Conservation (phyloP, 2,797 vertebrate genomes). For the Microctenopoma stevenorrisi region DNA sequence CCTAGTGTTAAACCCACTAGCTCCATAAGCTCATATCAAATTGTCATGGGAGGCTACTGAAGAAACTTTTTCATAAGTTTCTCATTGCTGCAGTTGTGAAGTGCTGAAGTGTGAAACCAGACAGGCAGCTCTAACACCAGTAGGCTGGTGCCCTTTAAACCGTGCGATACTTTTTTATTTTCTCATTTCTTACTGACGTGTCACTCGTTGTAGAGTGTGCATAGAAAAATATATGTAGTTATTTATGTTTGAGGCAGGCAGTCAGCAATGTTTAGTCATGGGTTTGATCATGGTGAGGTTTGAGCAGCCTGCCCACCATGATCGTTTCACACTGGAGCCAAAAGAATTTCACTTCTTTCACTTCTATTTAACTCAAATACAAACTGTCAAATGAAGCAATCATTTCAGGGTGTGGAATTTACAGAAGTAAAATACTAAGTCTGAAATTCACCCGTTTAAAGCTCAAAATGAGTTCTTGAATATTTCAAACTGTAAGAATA, state of each 20-base stretch:
- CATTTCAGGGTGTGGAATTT: constrained; percentile 34
- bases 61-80: neutral
- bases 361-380: neutral
- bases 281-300: constrained; percentile 41
- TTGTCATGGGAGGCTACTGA: neutral
- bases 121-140: neutral
- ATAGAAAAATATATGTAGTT: neutral
- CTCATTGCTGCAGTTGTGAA: neutral
- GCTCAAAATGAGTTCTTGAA: neutral
- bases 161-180: constrained; percentile 7
- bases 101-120: neutral
- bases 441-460: neutral
- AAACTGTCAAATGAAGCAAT: constrained; percentile 11
- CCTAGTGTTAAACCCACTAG: neutral
- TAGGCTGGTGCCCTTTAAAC: neutral
- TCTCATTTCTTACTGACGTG: neutral
- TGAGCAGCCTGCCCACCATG: constrained; percentile 7
- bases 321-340: constrained; percentile 16
- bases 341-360: constrained; percentile 25
- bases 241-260: constrained; percentile 32
- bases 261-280: constrained; percentile 44
- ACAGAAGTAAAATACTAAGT: neutral
- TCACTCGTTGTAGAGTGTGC: constrained; percentile 3
- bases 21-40: neutral
- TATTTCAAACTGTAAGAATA: neutral